phyloP scores from a whole-genome alignment of 2,113 vertebrate species.

The Apaloderma vittatum region DNA sequence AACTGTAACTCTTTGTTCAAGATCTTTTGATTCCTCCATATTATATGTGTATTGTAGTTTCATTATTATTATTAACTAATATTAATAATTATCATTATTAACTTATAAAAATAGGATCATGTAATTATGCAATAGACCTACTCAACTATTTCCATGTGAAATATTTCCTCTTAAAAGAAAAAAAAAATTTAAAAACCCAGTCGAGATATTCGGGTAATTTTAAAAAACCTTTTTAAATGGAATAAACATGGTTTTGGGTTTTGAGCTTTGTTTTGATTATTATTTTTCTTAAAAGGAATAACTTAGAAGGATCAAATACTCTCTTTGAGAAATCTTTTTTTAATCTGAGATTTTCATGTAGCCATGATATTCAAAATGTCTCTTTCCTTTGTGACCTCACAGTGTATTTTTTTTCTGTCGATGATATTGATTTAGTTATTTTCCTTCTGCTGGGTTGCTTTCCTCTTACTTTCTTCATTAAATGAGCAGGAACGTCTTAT shows the following conservation, averaged over 20 bases:
- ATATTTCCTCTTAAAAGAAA: neutral
- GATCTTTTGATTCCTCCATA: neutral
- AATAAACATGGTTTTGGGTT: neutral
- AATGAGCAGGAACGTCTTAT: neutral
- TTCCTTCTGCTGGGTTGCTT: neutral
- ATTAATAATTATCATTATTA: too few species aligned
- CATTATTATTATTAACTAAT: too few species aligned
- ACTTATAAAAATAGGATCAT: neutral
- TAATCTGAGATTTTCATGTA: neutral
- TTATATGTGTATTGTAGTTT: neutral
- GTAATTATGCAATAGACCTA: neutral
- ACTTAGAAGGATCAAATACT: neutral
- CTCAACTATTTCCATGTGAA: neutral
- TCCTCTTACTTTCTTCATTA: neutral
- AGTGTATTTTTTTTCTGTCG: neutral
- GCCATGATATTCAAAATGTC: neutral
- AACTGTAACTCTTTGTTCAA: neutral
- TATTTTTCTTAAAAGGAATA: neutral
- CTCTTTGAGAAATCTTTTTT: neutral
- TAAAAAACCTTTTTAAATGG: neutral
- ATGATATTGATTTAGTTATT: neutral
- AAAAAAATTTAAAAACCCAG: neutral
- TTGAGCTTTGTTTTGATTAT: neutral
- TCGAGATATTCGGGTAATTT: neutral
- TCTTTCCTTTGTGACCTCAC: neutral